Percentiles rank a stretch among this genome's conserved stretches.
Conservation (phyloP, 1,140 invertebrate species). For the Chelonus insularis region DNA sequence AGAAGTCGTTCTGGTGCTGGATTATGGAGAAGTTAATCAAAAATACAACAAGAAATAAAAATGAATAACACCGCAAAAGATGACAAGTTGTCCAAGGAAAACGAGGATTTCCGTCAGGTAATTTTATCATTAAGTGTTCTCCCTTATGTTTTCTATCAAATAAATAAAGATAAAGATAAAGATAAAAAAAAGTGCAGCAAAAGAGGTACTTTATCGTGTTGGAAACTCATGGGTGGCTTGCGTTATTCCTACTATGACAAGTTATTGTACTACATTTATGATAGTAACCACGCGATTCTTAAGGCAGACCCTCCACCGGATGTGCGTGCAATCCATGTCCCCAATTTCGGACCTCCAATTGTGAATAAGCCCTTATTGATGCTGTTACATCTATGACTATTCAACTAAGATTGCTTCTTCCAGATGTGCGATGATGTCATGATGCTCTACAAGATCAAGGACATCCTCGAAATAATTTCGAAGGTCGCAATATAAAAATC, state of each 20-base stretch:
- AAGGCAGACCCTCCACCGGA: slow-evolving; percentile 3
- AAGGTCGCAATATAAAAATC: background rate
- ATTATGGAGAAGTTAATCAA: too few species aligned
- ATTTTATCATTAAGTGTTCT: slow-evolving; percentile 11
- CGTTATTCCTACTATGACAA: slow-evolving; percentile 4
- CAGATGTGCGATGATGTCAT: too few species aligned
- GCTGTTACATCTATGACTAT: too few species aligned
- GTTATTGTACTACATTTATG: slow-evolving; percentile 7
- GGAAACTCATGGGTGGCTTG: background rate
- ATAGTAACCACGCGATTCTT: slow-evolving; percentile 11
- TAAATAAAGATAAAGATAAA: background rate
- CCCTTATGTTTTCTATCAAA: background rate
- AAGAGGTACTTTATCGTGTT: background rate
- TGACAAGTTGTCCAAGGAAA: background rate
- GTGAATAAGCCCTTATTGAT: too few species aligned
- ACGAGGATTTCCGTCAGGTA: slow-evolving; percentile 20
- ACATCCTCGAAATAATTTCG: too few species aligned
- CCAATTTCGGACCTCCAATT: slow-evolving; percentile 1
- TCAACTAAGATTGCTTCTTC: too few species aligned
- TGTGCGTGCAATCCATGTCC: background rate
- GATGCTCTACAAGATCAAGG: too few species aligned
- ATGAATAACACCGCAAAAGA: background rate
- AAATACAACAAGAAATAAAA: too few species aligned
- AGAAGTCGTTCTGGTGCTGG: too few species aligned
- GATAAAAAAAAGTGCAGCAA: background rate